Base-by-base conservation (phyloP, 2,113 vertebrate species). In the Melanerpes aurifrons region DNA sequence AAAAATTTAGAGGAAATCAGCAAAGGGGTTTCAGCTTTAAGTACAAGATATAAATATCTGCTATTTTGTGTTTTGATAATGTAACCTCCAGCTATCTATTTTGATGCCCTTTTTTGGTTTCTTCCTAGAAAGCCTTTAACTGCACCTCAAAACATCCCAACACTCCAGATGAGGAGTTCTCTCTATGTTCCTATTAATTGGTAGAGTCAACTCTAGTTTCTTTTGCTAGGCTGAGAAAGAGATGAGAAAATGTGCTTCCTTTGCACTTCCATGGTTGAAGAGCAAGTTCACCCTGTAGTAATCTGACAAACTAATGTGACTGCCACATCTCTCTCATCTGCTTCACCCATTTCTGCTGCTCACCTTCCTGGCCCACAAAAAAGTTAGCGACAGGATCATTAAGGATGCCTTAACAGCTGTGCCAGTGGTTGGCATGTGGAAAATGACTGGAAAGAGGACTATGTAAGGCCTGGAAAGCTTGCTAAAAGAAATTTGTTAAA, bases 1-100 rank as follows among this genome's bases (percentile, higher is more conserved):
- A 93, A 79, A 96, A 94, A 93, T 90, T 74, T 91, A 92, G 75
- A 96, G 28, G 47, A 61, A 37, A 92, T 86, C 82, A 96, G 91
- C 37, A 92, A 87, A 76, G 8, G n/a, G 19, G 72, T 71, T 69
- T 89, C 20, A 71, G 28, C 37, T 92, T 93, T 81, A 71, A 21
- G 74, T 25, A 85, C 32, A 77, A 81, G 26, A 50, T 31, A 61
- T 61, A 87, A 78, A 69, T 17, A 68, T 82, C n/a, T 82, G 53
- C 31, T 91, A 32, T 67, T 69, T 48, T 2, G 3, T 43, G 68
- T 64, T 72, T 45, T 40, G 28, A 25, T 16, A 89, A 69, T 2
- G 1, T 26, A 87, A 64, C 6, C 11, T 62, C 24, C 67, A 80
- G 31, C 14, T 59, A 40, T 20, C 17, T 59, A 43, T 53, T 73